Evolutionary conservation across 1,140 invertebrate genomes (phyloP), one percentile per base, ranked within the genome.

Genomic region (Hycleus phaleratus): DNA sequence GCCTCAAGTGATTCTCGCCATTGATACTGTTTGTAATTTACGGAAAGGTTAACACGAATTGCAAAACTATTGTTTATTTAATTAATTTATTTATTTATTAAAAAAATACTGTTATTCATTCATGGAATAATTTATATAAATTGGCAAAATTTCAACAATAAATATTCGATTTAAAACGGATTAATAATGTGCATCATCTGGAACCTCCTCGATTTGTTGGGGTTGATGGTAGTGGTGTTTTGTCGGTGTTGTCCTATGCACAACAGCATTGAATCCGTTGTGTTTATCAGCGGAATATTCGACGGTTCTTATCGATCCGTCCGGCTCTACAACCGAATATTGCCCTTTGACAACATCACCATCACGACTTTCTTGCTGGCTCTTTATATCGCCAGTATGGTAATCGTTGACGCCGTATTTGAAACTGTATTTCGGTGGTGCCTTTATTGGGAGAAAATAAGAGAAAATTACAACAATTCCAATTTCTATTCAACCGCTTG

Each of bases 321-420:
- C 84, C 8, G 84, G 78, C 61, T 86, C 52, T n/a, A 71, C 65
- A 47, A 79, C 71, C 4, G 79, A 81, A 72, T 85, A 86, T 61
- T 81, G 78, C 38, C 85, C 85, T 12, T 75, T 74, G 9, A 86
- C 84, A 2, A 79, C 77, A 62, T 86, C 83, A 40, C 84, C 84
- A 52, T 84, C 78, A 11, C 83, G 77, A 48, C 75, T 78, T 69
- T 86, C 83, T 60, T 83, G 79, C 57, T 84, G 82, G 60, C 79
- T 81, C 69, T 86, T 82, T 53, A 77, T 78, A 69, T 85, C 81
- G 43, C 85, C 82, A 58, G 78, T 83, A 62, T 79, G 76, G 4
- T 81, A 79, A 71, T 85, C 83, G 53, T 82, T 78, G 10, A 85
- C 81, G 39, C 82, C 82, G 64, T 85, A 85, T 2, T 79, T 75